A percentile compares a stretch with the other conserved stretches of the same genome.
Evolutionary conservation across 2,888 invertebrate genomes (phyloP).

Genomic region (Polyommatus icarus): DNA sequence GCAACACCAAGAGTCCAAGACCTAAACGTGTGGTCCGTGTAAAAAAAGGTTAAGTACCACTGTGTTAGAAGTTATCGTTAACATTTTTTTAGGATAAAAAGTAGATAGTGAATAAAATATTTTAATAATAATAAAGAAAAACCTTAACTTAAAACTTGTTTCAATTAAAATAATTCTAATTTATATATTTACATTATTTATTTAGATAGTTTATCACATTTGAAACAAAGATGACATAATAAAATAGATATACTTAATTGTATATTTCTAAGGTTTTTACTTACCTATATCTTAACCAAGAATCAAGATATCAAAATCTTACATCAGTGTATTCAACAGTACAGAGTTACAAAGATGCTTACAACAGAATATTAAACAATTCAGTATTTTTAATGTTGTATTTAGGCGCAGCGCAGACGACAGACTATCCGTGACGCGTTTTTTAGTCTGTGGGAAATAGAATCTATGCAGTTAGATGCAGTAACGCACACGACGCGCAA

Average conservation of each 20-base stretch:
- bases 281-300: slow-evolving; percentile 54
- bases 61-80: too few species aligned
- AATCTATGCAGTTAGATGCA: too few species aligned
- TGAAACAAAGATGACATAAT: slow-evolving; percentile 65
- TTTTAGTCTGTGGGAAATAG: too few species aligned
- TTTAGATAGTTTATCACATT: slow-evolving; percentile 64
- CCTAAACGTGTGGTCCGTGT: too few species aligned
- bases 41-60: too few species aligned
- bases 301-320: slow-evolving; percentile 29
- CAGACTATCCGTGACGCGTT: too few species aligned
- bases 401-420: neutral
- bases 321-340: slow-evolving; percentile 6
- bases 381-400: neutral
- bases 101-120: too few species aligned
- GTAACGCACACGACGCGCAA: too few species aligned
- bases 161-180: neutral
- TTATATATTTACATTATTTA: slow-evolving; percentile 70
- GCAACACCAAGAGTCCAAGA: too few species aligned
- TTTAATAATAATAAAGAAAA: too few species aligned
- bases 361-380: slow-evolving; percentile 21
- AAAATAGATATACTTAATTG: slow-evolving; percentile 63
- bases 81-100: too few species aligned
- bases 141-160: neutral
- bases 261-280: slow-evolving; percentile 42
- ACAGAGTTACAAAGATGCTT: neutral